Evolutionary conservation across 1,140 invertebrate genomes (phyloP), one percentile per base, ranked within the genome.

Genomic region (Aricia agestis): DNA sequence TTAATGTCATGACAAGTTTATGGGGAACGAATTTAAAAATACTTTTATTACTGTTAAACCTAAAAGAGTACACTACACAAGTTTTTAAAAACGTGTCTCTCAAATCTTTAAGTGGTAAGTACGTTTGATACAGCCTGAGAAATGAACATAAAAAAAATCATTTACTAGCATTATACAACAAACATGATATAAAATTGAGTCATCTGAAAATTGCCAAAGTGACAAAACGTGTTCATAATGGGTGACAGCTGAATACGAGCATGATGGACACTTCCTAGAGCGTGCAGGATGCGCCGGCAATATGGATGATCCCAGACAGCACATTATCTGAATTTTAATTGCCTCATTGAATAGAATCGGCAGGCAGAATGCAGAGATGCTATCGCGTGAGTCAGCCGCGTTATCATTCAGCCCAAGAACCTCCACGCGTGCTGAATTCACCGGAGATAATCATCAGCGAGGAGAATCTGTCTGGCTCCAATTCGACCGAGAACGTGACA

Each of bases 251-350:
- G 36, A 42, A 67, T 58, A 25, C 17, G 65, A 45, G 42, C 73
- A 82, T 81, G 80, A 82, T 86, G 78, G 82, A 81, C 82, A 78
- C 81, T 89, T 87, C 83, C 87, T 89, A 85, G 75, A 79, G 78
- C 82, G 85, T 84, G 82, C 86, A 87, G 84, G 86, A 89, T 87
- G 82, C 80, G 80, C 82, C 82, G 82, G 81, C 82, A 86, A 87
- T 90, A 89, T 82, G 84, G 84, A 89, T 90, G 85, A 88, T 89
- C 82, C 82, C 79, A 86, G 84, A 86, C 85, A 78, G 73, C 75
- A 77, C 84, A 86, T 84, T 79, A 81, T 83, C 75, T 82, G 87
- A 89, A 90, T 90, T 87, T 83, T 84, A 90, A 90, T 87, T 72
- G 73, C 69, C 85, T 85, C 78, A 85, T 87, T 90, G 82, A 82